These are phyloP conservation scores for Zapornia atra DNA, from an alignment of 2,113 vertebrate species.

Conservation along the genomic window DNA sequence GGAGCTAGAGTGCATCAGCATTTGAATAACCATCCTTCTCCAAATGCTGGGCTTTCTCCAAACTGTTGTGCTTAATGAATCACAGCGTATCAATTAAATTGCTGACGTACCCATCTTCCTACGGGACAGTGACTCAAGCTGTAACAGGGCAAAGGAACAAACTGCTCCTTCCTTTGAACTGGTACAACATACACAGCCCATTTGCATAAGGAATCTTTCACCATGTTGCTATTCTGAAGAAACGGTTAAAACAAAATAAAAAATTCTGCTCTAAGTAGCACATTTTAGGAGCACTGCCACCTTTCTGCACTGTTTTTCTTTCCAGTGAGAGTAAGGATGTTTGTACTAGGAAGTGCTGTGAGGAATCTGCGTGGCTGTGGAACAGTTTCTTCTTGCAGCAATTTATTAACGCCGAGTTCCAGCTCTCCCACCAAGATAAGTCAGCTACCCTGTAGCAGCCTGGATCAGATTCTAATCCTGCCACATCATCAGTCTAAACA, in stretches of 20 bases:
- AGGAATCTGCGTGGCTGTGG: neutral
- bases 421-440: slow-evolving; percentile 28
- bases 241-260: neutral
- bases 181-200: neutral
- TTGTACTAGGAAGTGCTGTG: neutral
- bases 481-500: slow-evolving; percentile 3
- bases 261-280: neutral
- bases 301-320: neutral
- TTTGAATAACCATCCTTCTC: neutral
- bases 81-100: neutral
- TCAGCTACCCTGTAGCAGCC: neutral
- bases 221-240: neutral
- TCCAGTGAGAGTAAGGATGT: neutral
- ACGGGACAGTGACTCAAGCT: neutral
- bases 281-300: neutral
- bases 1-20: neutral
- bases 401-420: neutral
- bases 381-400: neutral
- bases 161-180: neutral
- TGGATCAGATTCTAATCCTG: slow-evolving; percentile 45
- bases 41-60: neutral
- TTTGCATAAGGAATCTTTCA: neutral
- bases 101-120: neutral
- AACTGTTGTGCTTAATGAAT: neutral
- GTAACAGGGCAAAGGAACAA: neutral